Evolutionary conservation across 1,140 invertebrate species (phyloP), one percentile per base, ranked within the genome.

Genomic region (Agrilus planipennis): DNA sequence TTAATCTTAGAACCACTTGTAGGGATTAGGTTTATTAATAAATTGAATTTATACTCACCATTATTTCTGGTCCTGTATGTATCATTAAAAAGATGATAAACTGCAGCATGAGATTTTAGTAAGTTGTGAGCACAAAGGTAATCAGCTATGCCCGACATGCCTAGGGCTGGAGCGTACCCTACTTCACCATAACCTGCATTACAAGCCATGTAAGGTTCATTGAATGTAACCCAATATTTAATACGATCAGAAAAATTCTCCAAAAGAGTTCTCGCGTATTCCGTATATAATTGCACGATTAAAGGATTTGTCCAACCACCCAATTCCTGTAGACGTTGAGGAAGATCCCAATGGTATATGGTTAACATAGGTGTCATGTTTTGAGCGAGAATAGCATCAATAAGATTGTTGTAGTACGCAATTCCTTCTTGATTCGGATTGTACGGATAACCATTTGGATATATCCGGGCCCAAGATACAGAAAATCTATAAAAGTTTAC

Each of bases 391-490:
- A 79, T 54, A 39, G 68, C 68, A 49, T 75, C 59, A 7, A 79
- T 68, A 1, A 80, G 52, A 14, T 69, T 65, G 40, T 75, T 71
- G 55, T 81, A 81, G 50, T 79, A 80, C 2, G 65, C 53, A 3
- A 75, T 51, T n/a, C 75, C 77, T 34, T 69, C 66, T 20, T 67
- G 59, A 49, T 78, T 78, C 14, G 76, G 50, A 9, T 63, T 25
- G 39, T 70, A 61, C 0, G 61, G 27, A 18, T 61, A 62, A 18
- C 76, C 75, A 28, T 47, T 61, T 16, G 73, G 71, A 1, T 74
- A 47, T 20, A 76, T 65, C 41, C 73, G 51, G 0, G 75, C 46
- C 76, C 77, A 79, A 15, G 75, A 69, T 31, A 79, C 50, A 0
- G 76, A 79, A 52, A 79, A 75, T 7, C 75, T 62, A 50, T 76